Percentiles rank a stretch among this genome's conserved stretches.
phyloP scores from a whole-genome alignment of 2,113 vertebrate genomes.

The Pandion haliaetus region DNA sequence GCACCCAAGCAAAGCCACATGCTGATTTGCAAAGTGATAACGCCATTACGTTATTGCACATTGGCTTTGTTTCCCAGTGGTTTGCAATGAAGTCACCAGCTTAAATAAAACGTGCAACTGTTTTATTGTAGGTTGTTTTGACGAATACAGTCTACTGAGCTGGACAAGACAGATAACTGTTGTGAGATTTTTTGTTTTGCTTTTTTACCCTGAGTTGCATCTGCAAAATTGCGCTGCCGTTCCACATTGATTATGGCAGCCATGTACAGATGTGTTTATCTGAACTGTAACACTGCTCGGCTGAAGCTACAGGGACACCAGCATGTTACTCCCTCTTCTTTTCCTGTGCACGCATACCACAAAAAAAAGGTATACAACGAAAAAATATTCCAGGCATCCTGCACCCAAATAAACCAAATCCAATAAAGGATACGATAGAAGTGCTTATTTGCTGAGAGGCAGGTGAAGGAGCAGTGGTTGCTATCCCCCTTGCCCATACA shows the following conservation, averaged over 20 bases:
- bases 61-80: slow-evolving; percentile 64
- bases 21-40: slow-evolving; percentile 74
- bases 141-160: slow-evolving; percentile 50
- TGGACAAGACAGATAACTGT: slow-evolving; percentile 24
- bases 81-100: slow-evolving; percentile 52
- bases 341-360: neutral
- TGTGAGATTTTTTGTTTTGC: neutral
- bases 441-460: neutral
- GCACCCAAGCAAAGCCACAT: slow-evolving; percentile 69
- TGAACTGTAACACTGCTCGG: slow-evolving; percentile 38
- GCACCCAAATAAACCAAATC: neutral
- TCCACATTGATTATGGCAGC: slow-evolving; percentile 69
- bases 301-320: slow-evolving; percentile 53
- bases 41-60: slow-evolving; percentile 57
- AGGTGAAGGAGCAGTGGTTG: neutral
- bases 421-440: neutral
- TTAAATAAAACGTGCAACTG: slow-evolving; percentile 52
- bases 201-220: neutral
- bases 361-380: neutral
- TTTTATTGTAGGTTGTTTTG: slow-evolving; percentile 20
- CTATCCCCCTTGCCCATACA: neutral
- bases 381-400: neutral
- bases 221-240: slow-evolving; percentile 67
- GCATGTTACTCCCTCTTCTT: neutral
- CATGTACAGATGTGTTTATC: slow-evolving; percentile 61